Base-by-base conservation (phyloP, 2,888 invertebrate species). In the Cinara cedri region DNA sequence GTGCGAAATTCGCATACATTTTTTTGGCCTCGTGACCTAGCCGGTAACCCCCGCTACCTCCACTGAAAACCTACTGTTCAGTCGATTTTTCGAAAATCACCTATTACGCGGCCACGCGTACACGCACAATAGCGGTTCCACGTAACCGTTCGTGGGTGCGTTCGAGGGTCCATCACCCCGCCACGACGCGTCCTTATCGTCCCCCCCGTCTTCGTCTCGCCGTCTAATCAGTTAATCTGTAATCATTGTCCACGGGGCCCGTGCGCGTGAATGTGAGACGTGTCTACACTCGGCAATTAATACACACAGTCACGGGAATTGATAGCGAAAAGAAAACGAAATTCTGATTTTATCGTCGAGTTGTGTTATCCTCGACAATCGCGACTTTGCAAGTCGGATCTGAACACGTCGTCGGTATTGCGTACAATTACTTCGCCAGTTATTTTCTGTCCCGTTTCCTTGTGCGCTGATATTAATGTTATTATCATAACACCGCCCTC, bases 181-280 rank as follows among this genome's bases (percentile, higher is more conserved):
- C 21, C 21, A 1, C 11, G 10, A 19, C 49, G 46, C 66, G 21
- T 34, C 34, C 34, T 34, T 34, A 34, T 6, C 19, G 26, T 13
- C 46, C 4, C n/a, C 34, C 34, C 34, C 6, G 34, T 34, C 34
- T 6, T 34, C 34, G 34, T 34, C 34, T 6, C 34, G 34, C 34
- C 34, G 34, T 34, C 34, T 34, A 34, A 34, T 34, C 34, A 34
- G 34, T 34, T 34, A 34, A 34, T 34, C 34, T 4, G 34, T 34
- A 34, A 34, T 34, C 34, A 34, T 19, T 1, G 6, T 1, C n/a
- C 19, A 14, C 8, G 21, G n/a, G n/a, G n/a, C 19, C n/a, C n/a
- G n/a, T 60, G 68, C 49, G 72, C 72, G 49, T 72, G 72, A 21
- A 62, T 13, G 49, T 26, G 42, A n/a, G 78, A 78, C 78, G 76